Evolutionary conservation across 2,797 vertebrate species (phyloP).

Genomic region (Phrynocephalus forsythii): DNA sequence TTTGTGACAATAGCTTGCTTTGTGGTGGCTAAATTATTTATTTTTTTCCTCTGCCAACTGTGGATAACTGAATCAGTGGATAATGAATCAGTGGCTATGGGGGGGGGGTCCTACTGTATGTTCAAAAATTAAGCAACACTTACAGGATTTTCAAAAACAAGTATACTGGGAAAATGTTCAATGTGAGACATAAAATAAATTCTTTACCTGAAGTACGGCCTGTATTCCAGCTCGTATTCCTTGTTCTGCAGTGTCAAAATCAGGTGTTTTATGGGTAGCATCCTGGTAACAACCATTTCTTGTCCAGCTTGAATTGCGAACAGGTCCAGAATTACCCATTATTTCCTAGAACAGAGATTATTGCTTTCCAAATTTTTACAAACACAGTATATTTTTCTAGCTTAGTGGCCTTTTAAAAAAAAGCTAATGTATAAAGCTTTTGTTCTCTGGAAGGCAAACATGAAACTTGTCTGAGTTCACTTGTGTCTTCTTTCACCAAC

Average conservation of each 20-base stretch:
- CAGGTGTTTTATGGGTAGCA: conserved; percentile 78
- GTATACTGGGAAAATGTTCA: background rate
- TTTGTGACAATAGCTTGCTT: too few relatives aligned
- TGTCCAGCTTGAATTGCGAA: conserved; percentile 79
- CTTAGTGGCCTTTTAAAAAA: background rate
- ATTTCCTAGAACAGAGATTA: conserved; percentile 78
- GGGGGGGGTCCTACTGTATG: background rate
- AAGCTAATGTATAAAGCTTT: conserved; percentile 38
- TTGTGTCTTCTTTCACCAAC: background rate
- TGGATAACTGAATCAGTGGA: too few relatives aligned
- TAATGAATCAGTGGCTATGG: too few relatives aligned
- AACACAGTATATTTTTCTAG: background rate
- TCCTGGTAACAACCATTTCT: conserved; percentile 83
- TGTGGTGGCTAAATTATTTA: too few relatives aligned
- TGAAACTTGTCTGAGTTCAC: background rate
- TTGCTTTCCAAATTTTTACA: background rate
- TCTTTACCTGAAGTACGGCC: conserved; percentile 90
- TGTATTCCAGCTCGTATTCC: conserved; percentile 91
- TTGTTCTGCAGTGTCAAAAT: conserved; percentile 86
- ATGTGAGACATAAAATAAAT: conserved; percentile 18
- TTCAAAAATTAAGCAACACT: background rate
- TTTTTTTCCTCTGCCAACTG: too few relatives aligned
- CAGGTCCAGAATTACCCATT: conserved; percentile 72
- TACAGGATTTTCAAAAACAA: background rate
- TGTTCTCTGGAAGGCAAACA: conserved; percentile 25